These are phyloP conservation scores for Eulimnadia texana DNA, from an alignment of 1,140 invertebrate species.

Conservation along the genomic window DNA sequence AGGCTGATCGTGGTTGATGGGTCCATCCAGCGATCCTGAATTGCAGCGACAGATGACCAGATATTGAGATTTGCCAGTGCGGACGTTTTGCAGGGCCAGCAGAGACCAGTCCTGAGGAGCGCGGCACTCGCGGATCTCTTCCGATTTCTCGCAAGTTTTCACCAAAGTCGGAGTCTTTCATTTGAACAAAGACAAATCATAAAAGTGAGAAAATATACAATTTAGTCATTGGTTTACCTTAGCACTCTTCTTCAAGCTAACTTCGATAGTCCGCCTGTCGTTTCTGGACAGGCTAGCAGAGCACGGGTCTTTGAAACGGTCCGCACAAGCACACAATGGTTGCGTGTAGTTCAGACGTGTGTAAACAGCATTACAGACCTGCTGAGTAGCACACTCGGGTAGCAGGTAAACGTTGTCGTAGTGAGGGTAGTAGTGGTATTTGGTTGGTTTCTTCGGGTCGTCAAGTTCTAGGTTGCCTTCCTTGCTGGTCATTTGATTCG, in stretches of 20 bases:
- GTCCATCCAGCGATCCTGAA: constrained; percentile 68
- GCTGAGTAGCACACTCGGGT: constrained; percentile 82
- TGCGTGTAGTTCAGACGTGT: constrained; percentile 81
- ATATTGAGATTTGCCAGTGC: constrained; percentile 87
- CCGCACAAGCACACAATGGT: constrained; percentile 76
- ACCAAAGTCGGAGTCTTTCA: constrained; percentile 72
- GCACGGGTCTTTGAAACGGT: constrained; percentile 70
- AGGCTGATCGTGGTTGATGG: constrained; percentile 82
- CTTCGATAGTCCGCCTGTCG: constrained; percentile 77
- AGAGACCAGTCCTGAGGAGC: constrained; percentile 80
- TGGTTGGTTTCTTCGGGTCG: constrained; percentile 50
- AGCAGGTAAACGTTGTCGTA: constrained; percentile 80
- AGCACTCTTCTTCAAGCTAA: constrained; percentile 29
- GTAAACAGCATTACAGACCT: constrained; percentile 85
- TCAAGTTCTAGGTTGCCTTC: constrained; percentile 5
- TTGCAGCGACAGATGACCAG: constrained; percentile 82
- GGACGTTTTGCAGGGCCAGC: constrained; percentile 73
- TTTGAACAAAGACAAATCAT: not conserved
- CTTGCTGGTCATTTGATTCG: constrained; percentile 3
- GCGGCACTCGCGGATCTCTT: constrained; percentile 73
- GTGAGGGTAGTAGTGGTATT: constrained; percentile 87
- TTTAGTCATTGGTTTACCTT: constrained; percentile 9
- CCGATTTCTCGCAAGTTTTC: constrained; percentile 81
- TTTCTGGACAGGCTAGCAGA: constrained; percentile 73
- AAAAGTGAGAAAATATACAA: not conserved